phyloP scores from a whole-genome alignment of 2,113 vertebrate species.

The Pangasianodon gigas region DNA sequence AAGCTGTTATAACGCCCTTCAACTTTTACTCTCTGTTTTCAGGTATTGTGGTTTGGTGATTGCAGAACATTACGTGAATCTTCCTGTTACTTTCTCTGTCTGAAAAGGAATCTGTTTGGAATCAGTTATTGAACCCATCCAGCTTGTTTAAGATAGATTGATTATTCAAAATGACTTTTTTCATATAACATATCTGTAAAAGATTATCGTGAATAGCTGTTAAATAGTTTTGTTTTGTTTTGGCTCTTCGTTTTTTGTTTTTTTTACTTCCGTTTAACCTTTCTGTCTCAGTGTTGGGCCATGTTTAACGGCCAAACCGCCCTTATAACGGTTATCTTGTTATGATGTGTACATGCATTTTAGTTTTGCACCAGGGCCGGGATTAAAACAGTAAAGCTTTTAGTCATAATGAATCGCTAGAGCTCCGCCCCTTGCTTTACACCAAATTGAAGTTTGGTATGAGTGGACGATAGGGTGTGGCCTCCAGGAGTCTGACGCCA shows the following conservation, averaged over 20 bases:
- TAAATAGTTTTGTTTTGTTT: not conserved
- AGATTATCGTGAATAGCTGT: not conserved
- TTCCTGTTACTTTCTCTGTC: conserved; percentile 1
- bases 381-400: conserved; percentile 22
- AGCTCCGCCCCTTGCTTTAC: not conserved
- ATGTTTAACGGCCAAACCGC: conserved; percentile 13
- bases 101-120: not conserved
- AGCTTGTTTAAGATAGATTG: not conserved
- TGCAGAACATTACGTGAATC: not conserved
- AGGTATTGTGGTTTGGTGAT: conserved; percentile 4
- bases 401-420: conserved; percentile 19
- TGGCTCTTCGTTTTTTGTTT: not conserved
- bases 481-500: not conserved
- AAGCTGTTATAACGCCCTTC: not conserved
- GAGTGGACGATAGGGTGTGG: conserved; percentile 8
- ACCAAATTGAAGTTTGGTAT: conserved; percentile 16
- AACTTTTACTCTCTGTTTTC: conserved; percentile 18
- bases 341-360: conserved; percentile 43
- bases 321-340: conserved; percentile 26
- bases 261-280: not conserved
- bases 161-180: not conserved
- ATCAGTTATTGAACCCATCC: not conserved
- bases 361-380: not conserved
- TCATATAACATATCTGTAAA: not conserved
- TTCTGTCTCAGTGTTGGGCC: not conserved